Evolutionary conservation across 2,888 invertebrate genomes (phyloP).

Genomic region (Abscondita cerata): DNA sequence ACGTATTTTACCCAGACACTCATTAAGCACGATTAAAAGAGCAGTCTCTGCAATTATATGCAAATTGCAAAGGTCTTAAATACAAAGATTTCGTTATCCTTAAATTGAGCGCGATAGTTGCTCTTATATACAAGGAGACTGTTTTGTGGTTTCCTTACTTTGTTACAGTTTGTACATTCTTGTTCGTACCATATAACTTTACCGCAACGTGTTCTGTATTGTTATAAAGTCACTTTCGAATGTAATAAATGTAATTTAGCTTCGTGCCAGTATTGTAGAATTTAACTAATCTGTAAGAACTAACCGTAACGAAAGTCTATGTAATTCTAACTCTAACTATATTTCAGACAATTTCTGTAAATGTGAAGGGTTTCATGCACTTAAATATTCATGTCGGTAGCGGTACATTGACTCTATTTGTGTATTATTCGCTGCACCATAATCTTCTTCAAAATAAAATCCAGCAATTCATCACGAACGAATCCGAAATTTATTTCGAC

Average conservation of each 20-base stretch:
- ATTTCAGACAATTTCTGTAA: no score
- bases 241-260: constrained; percentile 12
- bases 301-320: no score
- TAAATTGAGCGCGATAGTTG: constrained; percentile 2
- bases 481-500: no score
- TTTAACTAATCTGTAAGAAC: no score
- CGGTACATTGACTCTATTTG: no score
- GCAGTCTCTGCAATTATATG: constrained; percentile 5
- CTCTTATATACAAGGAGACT: background rate
- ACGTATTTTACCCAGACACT: background rate
- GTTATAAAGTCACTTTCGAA: constrained; percentile 25
- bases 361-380: no score
- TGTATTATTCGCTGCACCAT: no score
- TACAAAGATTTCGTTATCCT: background rate
- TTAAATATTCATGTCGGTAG: no score
- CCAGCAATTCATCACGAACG: no score
- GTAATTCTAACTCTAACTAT: no score
- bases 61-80: constrained; percentile 5
- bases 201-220: constrained; percentile 13
- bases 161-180: constrained; percentile 13
- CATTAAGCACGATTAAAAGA: constrained; percentile 1
- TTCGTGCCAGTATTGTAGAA: no score
- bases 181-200: background rate
- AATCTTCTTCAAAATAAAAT: no score
- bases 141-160: constrained; percentile 24